phyloP scores from a whole-genome alignment of 2,113 vertebrate genomes.

The Tamias sibiricus region DNA sequence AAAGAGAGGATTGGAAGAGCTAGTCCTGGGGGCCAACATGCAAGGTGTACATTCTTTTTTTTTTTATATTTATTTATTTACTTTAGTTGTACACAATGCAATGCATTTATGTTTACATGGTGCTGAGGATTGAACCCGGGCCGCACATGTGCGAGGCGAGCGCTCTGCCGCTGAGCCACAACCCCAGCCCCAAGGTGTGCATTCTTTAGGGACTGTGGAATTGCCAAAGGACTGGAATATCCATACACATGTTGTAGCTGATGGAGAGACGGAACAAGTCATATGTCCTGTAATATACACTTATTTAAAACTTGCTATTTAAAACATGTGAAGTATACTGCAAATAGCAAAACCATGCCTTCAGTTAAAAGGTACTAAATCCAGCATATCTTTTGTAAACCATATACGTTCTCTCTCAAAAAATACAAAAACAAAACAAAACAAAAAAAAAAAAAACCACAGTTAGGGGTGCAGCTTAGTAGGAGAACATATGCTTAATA shows the following conservation, averaged over 20 bases:
- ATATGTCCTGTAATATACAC: neutral
- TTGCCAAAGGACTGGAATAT: neutral
- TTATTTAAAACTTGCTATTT: neutral
- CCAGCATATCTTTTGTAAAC: neutral
- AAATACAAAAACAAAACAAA: constrained; percentile 4
- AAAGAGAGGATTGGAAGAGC: neutral
- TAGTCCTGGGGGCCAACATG: neutral
- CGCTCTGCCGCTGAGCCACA: too few species aligned
- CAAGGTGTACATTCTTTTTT: neutral
- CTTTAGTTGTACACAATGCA: too few species aligned
- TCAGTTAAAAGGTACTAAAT: neutral
- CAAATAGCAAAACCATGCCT: neutral
- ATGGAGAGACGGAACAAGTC: neutral
- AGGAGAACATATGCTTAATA: neutral
- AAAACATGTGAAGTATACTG: neutral
- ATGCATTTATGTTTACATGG: too few species aligned
- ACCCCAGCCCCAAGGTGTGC: too few species aligned
- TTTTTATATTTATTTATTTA: too few species aligned
- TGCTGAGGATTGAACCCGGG: too few species aligned
- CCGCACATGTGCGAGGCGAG: too few species aligned
- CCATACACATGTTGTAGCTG: neutral
- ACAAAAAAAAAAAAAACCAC: too few species aligned
- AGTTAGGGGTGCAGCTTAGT: neutral
- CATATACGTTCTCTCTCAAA: neutral
- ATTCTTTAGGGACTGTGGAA: neutral